phyloP scores from a whole-genome alignment of 2,113 vertebrate species.

The Rhinogobius similis region DNA sequence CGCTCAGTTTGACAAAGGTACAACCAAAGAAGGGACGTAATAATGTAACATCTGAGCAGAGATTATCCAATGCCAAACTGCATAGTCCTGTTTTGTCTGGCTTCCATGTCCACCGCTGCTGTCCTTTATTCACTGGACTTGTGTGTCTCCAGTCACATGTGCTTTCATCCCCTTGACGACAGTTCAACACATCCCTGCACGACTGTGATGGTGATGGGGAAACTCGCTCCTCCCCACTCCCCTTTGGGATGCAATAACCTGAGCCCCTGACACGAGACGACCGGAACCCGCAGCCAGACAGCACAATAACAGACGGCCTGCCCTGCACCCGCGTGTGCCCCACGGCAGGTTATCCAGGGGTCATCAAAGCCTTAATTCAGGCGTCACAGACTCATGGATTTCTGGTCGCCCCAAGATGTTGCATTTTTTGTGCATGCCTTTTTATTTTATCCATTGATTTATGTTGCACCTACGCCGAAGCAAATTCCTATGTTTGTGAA shows the following conservation, averaged over 20 bases:
- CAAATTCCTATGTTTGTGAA: too few relatives aligned
- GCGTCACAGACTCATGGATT: too few relatives aligned
- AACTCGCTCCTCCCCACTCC: background rate
- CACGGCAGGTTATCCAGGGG: background rate
- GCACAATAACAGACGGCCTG: background rate
- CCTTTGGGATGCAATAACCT: background rate
- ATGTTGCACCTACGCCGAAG: too few relatives aligned
- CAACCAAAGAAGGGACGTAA: background rate
- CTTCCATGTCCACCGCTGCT: conserved; percentile 1
- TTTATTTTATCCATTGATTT: too few relatives aligned
- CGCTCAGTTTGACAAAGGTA: background rate
- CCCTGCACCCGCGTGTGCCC: background rate
- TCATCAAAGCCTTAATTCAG: too few relatives aligned
- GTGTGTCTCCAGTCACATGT: conserved; percentile 1
- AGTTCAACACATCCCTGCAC: background rate
- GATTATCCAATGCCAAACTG: background rate
- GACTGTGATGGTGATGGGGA: background rate
- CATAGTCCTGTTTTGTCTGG: background rate
- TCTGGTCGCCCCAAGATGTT: too few relatives aligned
- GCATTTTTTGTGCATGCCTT: too few relatives aligned
- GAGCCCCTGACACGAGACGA: background rate
- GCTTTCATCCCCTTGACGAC: conserved; percentile 4
- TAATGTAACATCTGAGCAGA: background rate
- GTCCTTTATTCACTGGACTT: background rate
- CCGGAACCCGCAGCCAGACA: too few relatives aligned